Base-by-base conservation (phyloP, 2,113 vertebrate species). In the Tiliqua scincoides region DNA sequence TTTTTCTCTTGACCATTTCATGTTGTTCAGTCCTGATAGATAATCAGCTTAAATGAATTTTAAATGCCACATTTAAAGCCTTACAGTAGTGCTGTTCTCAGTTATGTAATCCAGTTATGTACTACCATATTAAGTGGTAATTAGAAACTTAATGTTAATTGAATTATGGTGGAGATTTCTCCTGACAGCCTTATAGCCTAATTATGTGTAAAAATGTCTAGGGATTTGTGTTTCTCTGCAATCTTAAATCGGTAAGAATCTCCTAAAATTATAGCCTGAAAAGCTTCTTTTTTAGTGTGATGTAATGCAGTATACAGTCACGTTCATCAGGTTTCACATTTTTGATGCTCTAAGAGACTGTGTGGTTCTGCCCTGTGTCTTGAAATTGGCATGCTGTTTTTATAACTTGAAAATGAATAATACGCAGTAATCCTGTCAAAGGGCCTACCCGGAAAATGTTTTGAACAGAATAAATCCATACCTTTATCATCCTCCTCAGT, bases 131-230 rank as follows among this genome's bases (percentile, higher is more conserved):
- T 86, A 88, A 91, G 91, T 79, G 88, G 93, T 93, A 94, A 95
- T 94, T 95, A 94, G 91, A 87, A 85, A 91, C 89, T 91, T 92
- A 94, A 90, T 92, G 88, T 85, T 92, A 93, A 94, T 90, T 85
- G 88, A 91, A 91, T 93, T 94, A 93, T 91, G 92, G 91, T 86
- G 90, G 90, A 91, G 87, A 93, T 92, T 91, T 90, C 89, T 89
- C 89, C 85, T 88, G 92, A 91, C 89, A 93, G 87, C 68, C 87
- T 94, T 91, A 91, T 81, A 77, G 91, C 90, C 90, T 93, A 94
- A 95, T 93, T 92, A 91, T 77, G 86, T 89, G 62, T 86, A 91
- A 88, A 93, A 79, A 37, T 72, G 43, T 62, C 67, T 93, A 57
- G 37, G 25, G 88, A 87, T 90, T 93, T 90, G 82, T 57, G 72